phyloP scores from a whole-genome alignment of 2,888 invertebrate genomes.

The Machimus atricapillus region DNA sequence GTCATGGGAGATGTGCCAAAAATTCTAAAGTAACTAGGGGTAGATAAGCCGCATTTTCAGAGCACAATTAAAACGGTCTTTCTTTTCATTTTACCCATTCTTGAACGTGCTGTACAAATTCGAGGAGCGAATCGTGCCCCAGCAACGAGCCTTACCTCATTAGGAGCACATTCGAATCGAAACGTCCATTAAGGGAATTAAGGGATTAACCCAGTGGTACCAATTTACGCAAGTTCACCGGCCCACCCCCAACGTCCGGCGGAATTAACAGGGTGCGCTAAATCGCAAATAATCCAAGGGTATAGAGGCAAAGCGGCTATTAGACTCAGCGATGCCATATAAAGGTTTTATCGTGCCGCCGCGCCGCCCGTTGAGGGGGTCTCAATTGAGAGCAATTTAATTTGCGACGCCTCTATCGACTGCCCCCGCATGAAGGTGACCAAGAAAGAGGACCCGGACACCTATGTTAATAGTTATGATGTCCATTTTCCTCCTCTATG shows the following conservation, averaged over 20 bases:
- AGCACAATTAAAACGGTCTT: neutral
- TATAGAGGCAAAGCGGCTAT: slow-evolving; percentile 44
- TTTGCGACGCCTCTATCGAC: neutral
- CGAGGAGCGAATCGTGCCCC: neutral
- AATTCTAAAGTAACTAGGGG: neutral
- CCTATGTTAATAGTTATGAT: neutral
- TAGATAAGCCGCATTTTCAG: neutral
- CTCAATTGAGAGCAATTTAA: neutral
- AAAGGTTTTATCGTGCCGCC: slow-evolving; percentile 30
- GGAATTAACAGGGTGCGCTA: neutral
- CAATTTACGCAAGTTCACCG: slow-evolving; percentile 32
- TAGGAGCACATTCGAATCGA: neutral
- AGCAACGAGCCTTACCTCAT: neutral
- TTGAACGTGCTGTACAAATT: neutral
- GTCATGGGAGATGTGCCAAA: neutral
- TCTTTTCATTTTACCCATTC: neutral
- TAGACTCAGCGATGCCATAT: slow-evolving; percentile 38
- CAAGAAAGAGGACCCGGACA: neutral
- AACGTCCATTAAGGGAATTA: slow-evolving; percentile 56
- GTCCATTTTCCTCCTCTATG: neutral
- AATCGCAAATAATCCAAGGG: slow-evolving; percentile 42
- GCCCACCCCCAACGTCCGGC: neutral
- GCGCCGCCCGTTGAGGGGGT: neutral
- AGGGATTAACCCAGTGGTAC: slow-evolving; percentile 58
- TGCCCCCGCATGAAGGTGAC: neutral